These are phyloP conservation scores for Leucosticte australis DNA, from an alignment of 2,113 vertebrate genomes.

Conservation along the genomic window DNA sequence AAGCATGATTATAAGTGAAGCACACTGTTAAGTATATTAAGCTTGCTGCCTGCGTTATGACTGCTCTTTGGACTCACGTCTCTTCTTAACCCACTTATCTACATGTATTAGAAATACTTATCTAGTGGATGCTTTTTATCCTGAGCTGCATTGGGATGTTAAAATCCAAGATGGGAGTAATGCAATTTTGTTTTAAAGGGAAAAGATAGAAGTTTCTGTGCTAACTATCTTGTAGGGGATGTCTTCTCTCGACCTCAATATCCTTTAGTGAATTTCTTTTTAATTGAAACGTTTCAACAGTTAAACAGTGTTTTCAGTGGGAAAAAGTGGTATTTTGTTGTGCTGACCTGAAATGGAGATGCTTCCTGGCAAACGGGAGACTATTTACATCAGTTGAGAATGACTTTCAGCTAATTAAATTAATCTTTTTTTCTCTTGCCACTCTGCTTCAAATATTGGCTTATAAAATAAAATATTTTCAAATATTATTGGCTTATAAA, in stretches of 20 bases:
- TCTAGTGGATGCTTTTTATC: neutral
- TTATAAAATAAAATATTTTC: neutral
- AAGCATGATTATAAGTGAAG: neutral
- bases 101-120: too few relatives aligned
- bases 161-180: neutral
- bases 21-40: neutral
- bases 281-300: neutral
- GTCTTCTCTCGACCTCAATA: neutral
- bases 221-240: neutral
- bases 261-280: neutral
- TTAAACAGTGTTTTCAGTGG: neutral
- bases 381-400: neutral
- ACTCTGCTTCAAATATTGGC: neutral
- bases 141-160: rapidly evolving
- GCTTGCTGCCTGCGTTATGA: neutral
- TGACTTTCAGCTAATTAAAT: neutral
- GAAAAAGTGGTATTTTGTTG: neutral
- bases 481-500: neutral
- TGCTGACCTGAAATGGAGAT: neutral
- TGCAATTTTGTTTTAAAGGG: neutral
- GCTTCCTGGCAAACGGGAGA: neutral
- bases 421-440: neutral
- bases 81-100: neutral
- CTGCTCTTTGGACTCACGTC: neutral
- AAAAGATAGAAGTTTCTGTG: neutral